Base-by-base conservation (phyloP, 2,797 vertebrate genomes). In the Epinephelus coioides region DNA sequence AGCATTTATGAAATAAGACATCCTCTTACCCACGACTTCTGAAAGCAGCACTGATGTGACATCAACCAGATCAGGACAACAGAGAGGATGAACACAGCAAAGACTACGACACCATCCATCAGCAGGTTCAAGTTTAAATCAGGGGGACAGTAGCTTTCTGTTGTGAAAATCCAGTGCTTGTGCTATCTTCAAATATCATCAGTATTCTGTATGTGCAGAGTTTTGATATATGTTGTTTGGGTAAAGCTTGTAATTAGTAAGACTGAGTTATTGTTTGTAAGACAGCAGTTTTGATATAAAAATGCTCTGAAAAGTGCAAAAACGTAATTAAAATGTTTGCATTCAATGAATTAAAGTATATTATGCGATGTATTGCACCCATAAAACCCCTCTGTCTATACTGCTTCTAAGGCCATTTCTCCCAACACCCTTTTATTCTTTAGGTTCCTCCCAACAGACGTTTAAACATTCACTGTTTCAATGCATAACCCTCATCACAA, bases 381-480 rank as follows among this genome's bases (percentile, higher is more conserved):
- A 62, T 56, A 79, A 79, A 65, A 51, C 60, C 61, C 9, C 21
- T 34, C 44, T 72, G 54, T 72, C 56, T 82, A 59, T 73, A 17
- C n/a, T 66, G 44, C 84, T 75, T 75, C 83, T 87, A 93, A 93
- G 91, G 93, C 91, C 86, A 86, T 93, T 86, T 86, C 50, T 79
- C 83, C 68, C 79, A 46, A 27, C 30, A 57, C 66, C 40, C 40
- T 69, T n/a, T 67, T 62, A 82, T 82, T 77, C 56, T 62, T 73
- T 57, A 50, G 50, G 23, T 76, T 63, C 49, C 55, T 68, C 30
- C 56, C 47, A 68, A 55, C 63, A 69, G 23, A 62, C 68, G n/a
- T 67, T 43, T 50, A 0, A 78, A 91, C 86, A 91, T 90, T 88
- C 82, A 81, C 46, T 25, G 81, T 82, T 81, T 82, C 55, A 78